Percentiles rank a stretch among this genome's conserved stretches.
phyloP scores from a whole-genome alignment of 1,140 invertebrate species.

The Dolichoris vasculosae region DNA sequence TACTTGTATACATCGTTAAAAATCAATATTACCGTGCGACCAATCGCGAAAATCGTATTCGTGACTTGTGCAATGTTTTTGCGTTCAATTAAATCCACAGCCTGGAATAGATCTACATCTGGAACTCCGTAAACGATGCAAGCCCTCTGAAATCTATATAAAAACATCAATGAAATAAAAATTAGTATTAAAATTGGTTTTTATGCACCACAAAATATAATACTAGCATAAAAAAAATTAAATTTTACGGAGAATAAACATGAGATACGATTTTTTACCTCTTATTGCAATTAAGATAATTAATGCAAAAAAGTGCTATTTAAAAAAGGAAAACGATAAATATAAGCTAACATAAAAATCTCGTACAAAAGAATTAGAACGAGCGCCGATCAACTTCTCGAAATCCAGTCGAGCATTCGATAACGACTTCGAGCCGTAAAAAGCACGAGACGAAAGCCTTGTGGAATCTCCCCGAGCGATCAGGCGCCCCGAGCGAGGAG shows the following conservation, averaged over 20 bases:
- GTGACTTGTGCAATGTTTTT: constrained; percentile 96
- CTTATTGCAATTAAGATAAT: no score
- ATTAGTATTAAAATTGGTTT: background rate
- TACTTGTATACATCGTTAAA: background rate
- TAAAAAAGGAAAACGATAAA: no score
- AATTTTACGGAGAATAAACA: no score
- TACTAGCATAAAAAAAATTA: no score
- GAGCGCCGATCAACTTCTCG: no score
- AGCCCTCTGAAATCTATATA: constrained; percentile 89
- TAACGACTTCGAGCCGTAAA: background rate
- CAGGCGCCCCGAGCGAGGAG: background rate
- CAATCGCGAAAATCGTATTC: constrained; percentile 93
- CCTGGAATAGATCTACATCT: constrained; percentile 96
- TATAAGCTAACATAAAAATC: no score
- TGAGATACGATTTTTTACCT: no score
- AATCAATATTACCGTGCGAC: constrained; percentile 83
- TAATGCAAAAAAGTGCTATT: no score
- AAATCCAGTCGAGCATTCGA: no score
- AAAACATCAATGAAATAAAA: background rate
- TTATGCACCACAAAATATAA: background rate
- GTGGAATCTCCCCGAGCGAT: background rate
- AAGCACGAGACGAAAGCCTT: background rate
- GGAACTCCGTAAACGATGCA: constrained; percentile 91
- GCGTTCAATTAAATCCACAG: constrained; percentile 95
- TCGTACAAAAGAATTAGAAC: no score